phyloP scores from a whole-genome alignment of 1,140 invertebrate species.

The Bombus confusus region DNA sequence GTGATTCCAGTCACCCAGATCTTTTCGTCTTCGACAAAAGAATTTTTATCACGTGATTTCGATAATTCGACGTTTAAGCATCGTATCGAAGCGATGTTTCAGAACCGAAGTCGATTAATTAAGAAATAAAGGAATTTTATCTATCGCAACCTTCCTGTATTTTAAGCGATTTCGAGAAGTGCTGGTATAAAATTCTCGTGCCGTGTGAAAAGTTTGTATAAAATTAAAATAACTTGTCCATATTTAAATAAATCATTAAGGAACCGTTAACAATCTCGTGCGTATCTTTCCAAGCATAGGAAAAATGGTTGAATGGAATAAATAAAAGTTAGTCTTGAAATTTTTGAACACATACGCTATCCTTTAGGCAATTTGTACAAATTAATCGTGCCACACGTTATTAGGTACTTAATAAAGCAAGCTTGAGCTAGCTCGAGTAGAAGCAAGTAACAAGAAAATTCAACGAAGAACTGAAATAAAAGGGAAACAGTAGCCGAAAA shows the following conservation, averaged over 20 bases:
- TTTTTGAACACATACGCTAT: background rate
- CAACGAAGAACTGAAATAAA: background rate
- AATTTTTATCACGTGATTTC: conserved; percentile 1
- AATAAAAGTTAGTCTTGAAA: conserved; percentile 1
- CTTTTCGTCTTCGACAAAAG: background rate
- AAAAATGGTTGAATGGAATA: background rate
- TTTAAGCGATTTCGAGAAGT: background rate
- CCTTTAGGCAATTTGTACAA: conserved; percentile 48
- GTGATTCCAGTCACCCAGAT: background rate
- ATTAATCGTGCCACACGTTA: conserved; percentile 15
- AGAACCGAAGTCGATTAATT: background rate
- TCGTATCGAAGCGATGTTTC: background rate
- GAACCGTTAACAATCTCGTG: background rate
- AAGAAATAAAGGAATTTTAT: background rate
- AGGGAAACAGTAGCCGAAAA: background rate
- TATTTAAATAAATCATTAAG: conserved; percentile 25
- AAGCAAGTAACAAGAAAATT: background rate
- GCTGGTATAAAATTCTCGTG: background rate
- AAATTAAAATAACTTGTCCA: background rate
- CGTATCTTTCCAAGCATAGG: background rate
- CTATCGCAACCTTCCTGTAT: background rate
- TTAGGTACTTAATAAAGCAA: conserved; percentile 43
- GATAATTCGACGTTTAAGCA: background rate
- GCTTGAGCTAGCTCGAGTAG: background rate
- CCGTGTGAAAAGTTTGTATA: conserved; percentile 27